Evolutionary conservation across 2,797 vertebrate genomes (phyloP), one percentile per base, ranked within the genome.

Genomic region (Chelonia mydas): DNA sequence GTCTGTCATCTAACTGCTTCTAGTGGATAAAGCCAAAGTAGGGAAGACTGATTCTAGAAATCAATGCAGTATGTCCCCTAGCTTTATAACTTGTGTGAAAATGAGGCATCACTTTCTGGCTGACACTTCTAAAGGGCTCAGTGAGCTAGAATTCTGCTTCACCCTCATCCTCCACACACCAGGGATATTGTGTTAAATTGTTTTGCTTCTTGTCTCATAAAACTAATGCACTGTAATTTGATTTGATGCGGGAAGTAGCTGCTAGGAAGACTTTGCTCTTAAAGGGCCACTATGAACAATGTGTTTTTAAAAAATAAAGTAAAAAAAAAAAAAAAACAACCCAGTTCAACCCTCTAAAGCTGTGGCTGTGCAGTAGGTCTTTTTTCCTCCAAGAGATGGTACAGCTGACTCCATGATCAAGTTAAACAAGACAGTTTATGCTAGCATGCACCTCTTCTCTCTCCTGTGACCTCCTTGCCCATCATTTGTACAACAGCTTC

Each of bases 51-150:
- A 0, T 0, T 81, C 9, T 84, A 61, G 74, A 90, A 94, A 92
- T 94, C 51, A 96, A 96, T 86, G 51, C 90, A 94, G 11, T 81
- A 47, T 96, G 86, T 91, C 86, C 94, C 65, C 65, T 59, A 87
- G 91, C 51, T 95, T 87, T 92, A 54, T 61, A 31, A 51, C 45
- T 89, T 86, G 49, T 68, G 49, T 53, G 88, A 81, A 54, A 92
- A 79, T 93, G 84, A 68, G 84, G 95, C 96, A 95, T 87, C 96
- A 83, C 86, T 92, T 96, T 5, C 3, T 84, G 68, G 90, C 54
- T 87, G 19, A 88, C 72, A 2, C 84, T 94, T 57, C 87, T 87
- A 41, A 78, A 81, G 68, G 92, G 90, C 88, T 84, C 3, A 37
- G 65, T 84, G 5, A 74, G 92, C 72, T 91, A 80, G 53, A 93